Evolutionary conservation across 64 coral and sea anemone genomes (phyloP).

Genomic region (Pocillopora verrucosa): DNA sequence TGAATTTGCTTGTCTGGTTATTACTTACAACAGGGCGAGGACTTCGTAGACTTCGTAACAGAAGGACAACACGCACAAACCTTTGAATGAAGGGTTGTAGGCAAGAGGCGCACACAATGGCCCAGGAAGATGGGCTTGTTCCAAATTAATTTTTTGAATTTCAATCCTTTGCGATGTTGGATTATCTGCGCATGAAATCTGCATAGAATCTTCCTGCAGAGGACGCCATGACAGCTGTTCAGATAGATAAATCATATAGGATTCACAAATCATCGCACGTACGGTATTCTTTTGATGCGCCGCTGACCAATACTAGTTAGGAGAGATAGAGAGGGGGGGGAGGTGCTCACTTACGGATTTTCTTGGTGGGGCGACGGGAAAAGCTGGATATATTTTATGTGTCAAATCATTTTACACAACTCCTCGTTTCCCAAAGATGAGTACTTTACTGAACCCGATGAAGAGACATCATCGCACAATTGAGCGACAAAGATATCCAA

Average conservation of each 20-base stretch:
- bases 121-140: conserved; percentile 41
- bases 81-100: conserved; percentile 94
- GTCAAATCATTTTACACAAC: too few relatives aligned
- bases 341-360: too few relatives aligned
- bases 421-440: too few relatives aligned
- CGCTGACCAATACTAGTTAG: too few relatives aligned
- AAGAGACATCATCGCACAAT: too few relatives aligned
- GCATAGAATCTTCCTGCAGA: background rate
- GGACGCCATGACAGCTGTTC: conserved; percentile 9
- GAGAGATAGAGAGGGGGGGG: too few relatives aligned
- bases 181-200: background rate
- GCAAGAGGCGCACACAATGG: conserved; percentile 70
- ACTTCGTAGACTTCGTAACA: background rate
- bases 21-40: background rate
- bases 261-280: too few relatives aligned
- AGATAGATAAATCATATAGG: background rate
- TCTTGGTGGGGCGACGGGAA: too few relatives aligned
- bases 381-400: too few relatives aligned
- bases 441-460: too few relatives aligned
- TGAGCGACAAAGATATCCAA: too few relatives aligned
- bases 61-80: conserved; percentile 35
- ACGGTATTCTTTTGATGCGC: too few relatives aligned
- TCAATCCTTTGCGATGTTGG: background rate
- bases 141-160: conserved; percentile 42
- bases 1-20: background rate